Conservation (phyloP, 2,888 invertebrate species). For the Eupithecia subumbrata region DNA sequence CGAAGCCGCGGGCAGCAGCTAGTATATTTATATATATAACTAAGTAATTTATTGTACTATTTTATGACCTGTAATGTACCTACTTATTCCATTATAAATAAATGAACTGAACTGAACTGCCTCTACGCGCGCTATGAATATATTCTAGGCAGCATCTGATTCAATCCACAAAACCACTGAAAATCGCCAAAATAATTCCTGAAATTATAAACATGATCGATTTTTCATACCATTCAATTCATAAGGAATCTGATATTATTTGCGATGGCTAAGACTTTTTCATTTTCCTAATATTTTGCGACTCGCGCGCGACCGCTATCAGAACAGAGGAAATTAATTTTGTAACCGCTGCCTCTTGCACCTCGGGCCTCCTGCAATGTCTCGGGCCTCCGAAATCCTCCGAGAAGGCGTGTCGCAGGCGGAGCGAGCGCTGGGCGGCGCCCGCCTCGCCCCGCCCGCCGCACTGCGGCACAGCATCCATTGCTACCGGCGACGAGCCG, state of each 20-base stretch:
- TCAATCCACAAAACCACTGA: not conserved
- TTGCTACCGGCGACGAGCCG: conserved; percentile 15
- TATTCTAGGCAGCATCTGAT: not conserved
- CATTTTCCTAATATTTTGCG: too few relatives aligned
- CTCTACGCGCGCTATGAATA: conserved; percentile 21
- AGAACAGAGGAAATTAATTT: not conserved
- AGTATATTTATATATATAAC: too few relatives aligned
- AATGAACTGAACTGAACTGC: too few relatives aligned
- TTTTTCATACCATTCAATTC: not conserved
- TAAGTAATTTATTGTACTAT: too few relatives aligned
- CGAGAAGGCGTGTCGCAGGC: conserved; percentile 50
- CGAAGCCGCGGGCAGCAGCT: too few relatives aligned
- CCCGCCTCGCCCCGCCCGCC: conserved; percentile 40
- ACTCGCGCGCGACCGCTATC: not conserved
- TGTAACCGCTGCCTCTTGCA: conserved; percentile 33
- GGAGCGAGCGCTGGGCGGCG: conserved; percentile 58
- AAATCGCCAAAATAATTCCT: not conserved
- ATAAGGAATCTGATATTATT: not conserved
- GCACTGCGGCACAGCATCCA: conserved; percentile 41
- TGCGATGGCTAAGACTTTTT: not conserved
- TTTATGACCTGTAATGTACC: too few relatives aligned
- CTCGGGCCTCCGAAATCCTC: not conserved
- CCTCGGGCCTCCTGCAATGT: conserved; percentile 13
- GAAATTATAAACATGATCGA: not conserved
- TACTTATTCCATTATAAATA: too few relatives aligned